Evolutionary conservation across 1,140 invertebrate species (phyloP).

Genomic region (Drosophila novamexicana): DNA sequence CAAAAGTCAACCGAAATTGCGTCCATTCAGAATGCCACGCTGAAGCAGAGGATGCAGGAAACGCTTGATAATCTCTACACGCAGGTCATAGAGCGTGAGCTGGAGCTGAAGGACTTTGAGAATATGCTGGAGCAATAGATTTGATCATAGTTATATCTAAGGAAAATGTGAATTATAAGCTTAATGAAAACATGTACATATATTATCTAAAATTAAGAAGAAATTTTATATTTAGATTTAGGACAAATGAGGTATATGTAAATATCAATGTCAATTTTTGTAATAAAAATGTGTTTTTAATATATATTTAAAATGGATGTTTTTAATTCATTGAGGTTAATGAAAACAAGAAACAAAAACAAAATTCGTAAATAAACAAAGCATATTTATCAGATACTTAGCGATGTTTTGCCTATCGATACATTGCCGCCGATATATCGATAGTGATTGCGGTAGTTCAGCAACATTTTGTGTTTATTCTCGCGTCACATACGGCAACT

Average conservation of each 20-base stretch:
- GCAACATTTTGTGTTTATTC: conserved; percentile 55
- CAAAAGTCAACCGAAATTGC: conserved; percentile 93
- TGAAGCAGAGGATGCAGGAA: conserved; percentile 92
- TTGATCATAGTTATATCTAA: neutral
- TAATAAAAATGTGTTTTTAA: neutral
- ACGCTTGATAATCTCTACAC: conserved; percentile 91
- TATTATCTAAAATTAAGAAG: neutral
- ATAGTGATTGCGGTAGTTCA: conserved; percentile 28
- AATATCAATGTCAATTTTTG: neutral
- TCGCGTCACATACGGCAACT: conserved; percentile 59
- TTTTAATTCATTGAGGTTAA: neutral
- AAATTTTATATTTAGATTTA: neutral
- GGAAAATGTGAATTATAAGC: neutral
- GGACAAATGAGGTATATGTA: neutral
- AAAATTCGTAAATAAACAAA: neutral
- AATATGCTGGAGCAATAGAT: conserved; percentile 65
- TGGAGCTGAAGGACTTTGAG: conserved; percentile 86
- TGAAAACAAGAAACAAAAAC: neutral
- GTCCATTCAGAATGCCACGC: conserved; percentile 93
- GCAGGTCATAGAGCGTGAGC: conserved; percentile 92
- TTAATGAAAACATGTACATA: neutral
- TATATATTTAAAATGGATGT: neutral
- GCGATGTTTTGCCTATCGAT: conserved; percentile 19
- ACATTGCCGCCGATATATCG: conserved; percentile 36
- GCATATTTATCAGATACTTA: neutral